Percentiles rank a stretch among this genome's conserved stretches.
Evolutionary conservation across 2,113 vertebrate species (phyloP).

Genomic region (Thalassarche chlororhynchos): DNA sequence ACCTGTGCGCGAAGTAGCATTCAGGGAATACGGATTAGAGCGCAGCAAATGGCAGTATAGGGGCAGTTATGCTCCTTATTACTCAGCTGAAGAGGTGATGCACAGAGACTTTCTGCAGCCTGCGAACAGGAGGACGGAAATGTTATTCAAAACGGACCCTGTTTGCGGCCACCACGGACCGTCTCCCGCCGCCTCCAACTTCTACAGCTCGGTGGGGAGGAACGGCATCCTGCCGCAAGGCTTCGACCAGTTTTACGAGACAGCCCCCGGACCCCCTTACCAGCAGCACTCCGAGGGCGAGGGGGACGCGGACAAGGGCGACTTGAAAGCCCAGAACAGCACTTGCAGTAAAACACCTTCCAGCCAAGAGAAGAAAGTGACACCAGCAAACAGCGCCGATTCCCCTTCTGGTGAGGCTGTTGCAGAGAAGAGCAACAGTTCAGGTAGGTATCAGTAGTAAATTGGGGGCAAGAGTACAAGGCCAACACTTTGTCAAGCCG

Average conservation of each 20-base stretch:
- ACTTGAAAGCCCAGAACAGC: constrained; percentile 75
- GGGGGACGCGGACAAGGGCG: constrained; percentile 80
- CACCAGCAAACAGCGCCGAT: constrained; percentile 79
- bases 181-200: constrained; percentile 80
- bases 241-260: constrained; percentile 97
- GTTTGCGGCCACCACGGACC: constrained; percentile 85
- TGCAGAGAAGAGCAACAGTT: constrained; percentile 86
- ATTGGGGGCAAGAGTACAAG: constrained; percentile 70
- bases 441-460: constrained; percentile 85
- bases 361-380: constrained; percentile 81
- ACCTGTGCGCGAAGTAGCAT: constrained; percentile 95
- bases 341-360: constrained; percentile 80
- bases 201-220: constrained; percentile 90
- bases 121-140: constrained; percentile 87
- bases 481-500: constrained; percentile 80
- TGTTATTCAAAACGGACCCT: constrained; percentile 91
- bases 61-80: constrained; percentile 93
- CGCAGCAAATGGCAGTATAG: constrained; percentile 95
- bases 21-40: constrained; percentile 97
- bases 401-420: constrained; percentile 87
- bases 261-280: constrained; percentile 71
- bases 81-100: constrained; percentile 91
- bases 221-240: constrained; percentile 97
- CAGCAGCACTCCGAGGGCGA: constrained; percentile 71
- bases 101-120: constrained; percentile 84